Conservation (phyloP, 2,113 vertebrate genomes). For the Lamprotornis superbus region DNA sequence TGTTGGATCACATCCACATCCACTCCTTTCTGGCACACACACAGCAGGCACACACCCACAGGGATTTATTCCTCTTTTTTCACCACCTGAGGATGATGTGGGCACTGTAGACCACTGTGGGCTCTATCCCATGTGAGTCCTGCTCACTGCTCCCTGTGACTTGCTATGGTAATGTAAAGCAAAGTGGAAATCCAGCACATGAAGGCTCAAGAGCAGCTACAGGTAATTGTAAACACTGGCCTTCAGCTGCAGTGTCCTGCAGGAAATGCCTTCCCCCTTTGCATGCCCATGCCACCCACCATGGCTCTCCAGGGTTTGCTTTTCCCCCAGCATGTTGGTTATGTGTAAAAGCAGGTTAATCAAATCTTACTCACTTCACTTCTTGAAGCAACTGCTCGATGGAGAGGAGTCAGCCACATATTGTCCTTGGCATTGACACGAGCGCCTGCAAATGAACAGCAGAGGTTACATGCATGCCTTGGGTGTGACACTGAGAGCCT, state of each 20-base stretch:
- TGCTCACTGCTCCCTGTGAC: not conserved
- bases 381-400: slow-evolving; percentile 93
- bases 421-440: slow-evolving; percentile 98
- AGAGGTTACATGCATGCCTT: slow-evolving; percentile 10
- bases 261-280: not conserved
- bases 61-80: not conserved
- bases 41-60: not conserved
- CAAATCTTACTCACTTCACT: slow-evolving; percentile 84
- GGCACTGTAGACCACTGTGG: not conserved
- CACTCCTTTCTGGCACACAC: not conserved
- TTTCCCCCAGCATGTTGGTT: not conserved
- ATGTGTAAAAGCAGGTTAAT: not conserved
- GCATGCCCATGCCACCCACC: not conserved
- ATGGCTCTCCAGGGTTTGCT: not conserved
- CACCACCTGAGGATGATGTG: not conserved
- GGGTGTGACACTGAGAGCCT: not conserved
- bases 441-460: slow-evolving; percentile 80
- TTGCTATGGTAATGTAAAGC: not conserved
- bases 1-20: not conserved
- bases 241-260: not conserved
- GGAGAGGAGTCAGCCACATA: slow-evolving; percentile 98
- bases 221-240: not conserved
- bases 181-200: not conserved
- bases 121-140: not conserved
- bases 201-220: not conserved